Evolutionary conservation across 1,140 invertebrate species (phyloP).

Genomic region (Bombus affinis): DNA sequence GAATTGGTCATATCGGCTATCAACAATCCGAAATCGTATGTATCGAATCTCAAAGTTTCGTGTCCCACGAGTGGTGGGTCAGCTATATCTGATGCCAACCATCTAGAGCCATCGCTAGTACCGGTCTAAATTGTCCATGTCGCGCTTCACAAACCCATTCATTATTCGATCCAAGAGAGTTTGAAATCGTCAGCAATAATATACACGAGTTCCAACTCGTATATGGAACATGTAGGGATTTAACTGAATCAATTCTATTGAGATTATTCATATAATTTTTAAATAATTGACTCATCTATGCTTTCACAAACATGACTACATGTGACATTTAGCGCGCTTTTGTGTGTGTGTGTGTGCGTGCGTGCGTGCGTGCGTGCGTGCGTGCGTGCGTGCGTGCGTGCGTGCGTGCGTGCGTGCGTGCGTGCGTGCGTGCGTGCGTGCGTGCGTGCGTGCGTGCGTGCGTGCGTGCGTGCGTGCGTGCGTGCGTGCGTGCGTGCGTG

Average conservation of each 20-base stretch:
- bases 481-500: too few species aligned
- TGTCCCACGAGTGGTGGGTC: background rate
- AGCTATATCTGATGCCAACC: background rate
- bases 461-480: too few species aligned
- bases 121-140: background rate
- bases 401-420: too few species aligned
- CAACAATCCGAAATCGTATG: constrained; percentile 9
- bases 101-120: background rate
- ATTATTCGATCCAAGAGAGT: background rate
- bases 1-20: constrained; percentile 11
- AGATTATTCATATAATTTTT: background rate
- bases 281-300: too few species aligned
- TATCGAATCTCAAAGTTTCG: constrained; percentile 4
- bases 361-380: too few species aligned
- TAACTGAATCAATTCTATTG: background rate
- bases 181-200: background rate
- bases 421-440: too few species aligned
- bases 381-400: too few species aligned
- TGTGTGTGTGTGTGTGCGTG: too few species aligned
- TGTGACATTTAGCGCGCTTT: too few species aligned
- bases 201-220: background rate
- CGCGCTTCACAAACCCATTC: background rate
- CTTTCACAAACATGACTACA: too few species aligned
- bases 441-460: too few species aligned
- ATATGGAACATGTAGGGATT: background rate